Conservation (phyloP, 2,797 vertebrate species). For the Chromis chromis region DNA sequence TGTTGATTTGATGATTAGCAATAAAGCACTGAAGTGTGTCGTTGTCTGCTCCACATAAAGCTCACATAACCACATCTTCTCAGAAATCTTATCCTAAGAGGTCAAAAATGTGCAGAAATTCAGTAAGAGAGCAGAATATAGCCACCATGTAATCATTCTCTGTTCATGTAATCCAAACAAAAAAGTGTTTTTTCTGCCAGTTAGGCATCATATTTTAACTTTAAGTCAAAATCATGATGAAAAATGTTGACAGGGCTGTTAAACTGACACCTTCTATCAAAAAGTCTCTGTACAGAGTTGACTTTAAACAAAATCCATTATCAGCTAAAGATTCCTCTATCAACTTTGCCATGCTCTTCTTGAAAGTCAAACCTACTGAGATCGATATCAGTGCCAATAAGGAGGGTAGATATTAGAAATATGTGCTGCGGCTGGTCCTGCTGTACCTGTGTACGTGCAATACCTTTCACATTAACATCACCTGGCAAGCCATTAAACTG, state of each 20-base stretch:
- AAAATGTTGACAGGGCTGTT: constrained; percentile 3
- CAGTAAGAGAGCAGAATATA: neutral
- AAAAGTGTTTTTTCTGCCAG: neutral
- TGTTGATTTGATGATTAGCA: neutral
- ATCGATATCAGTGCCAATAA: constrained; percentile 13
- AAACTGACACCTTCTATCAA: constrained; percentile 17
- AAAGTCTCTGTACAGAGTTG: neutral
- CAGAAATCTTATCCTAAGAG: neutral
- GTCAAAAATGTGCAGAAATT: neutral
- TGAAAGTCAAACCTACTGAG: constrained; percentile 26
- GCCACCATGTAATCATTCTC: neutral
- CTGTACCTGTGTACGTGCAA: constrained; percentile 51
- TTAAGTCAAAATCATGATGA: neutral
- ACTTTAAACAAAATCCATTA: constrained; percentile 20
- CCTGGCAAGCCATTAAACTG: constrained; percentile 66
- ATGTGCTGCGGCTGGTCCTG: constrained; percentile 16
- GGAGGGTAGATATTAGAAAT: constrained; percentile 42
- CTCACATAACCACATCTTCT: neutral
- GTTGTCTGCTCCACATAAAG: neutral
- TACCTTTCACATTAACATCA: constrained; percentile 66
- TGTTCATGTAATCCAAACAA: neutral
- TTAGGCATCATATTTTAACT: neutral
- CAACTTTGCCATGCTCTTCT: constrained; percentile 22
- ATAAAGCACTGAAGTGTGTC: neutral
- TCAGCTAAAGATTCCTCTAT: constrained; percentile 11